Conservation (phyloP, 2,113 vertebrate species). For the Sebastes fasciatus region DNA sequence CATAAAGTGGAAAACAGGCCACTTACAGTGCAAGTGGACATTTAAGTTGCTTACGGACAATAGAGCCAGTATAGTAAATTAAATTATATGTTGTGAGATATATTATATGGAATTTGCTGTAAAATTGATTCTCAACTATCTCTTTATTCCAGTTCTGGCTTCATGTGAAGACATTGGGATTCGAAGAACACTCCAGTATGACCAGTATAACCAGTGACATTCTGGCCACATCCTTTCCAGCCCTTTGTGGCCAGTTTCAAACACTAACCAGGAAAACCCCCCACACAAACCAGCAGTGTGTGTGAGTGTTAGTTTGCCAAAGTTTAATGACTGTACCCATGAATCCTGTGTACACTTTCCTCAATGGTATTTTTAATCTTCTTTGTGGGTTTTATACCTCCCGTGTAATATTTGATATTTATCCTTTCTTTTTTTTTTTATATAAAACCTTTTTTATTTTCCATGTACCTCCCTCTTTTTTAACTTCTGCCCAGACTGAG, state of each 20-base stretch:
- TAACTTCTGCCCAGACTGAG: slow-evolving; percentile 17
- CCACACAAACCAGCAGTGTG: slow-evolving; percentile 45
- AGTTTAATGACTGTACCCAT: slow-evolving; percentile 52
- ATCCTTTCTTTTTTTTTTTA: slow-evolving; percentile 66
- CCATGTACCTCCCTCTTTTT: not conserved
- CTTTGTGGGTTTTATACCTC: slow-evolving; percentile 47
- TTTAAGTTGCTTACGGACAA: not conserved
- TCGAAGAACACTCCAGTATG: slow-evolving; percentile 15
- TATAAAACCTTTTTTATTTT: slow-evolving; percentile 40
- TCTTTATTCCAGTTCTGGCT: slow-evolving; percentile 78
- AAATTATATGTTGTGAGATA: not conserved
- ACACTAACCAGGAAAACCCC: slow-evolving; percentile 49
- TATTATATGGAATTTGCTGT: not conserved
- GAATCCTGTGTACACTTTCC: slow-evolving; percentile 30
- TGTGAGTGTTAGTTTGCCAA: slow-evolving; percentile 52
- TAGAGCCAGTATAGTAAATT: not conserved
- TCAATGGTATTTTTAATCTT: slow-evolving; percentile 48
- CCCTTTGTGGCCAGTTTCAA: slow-evolving; percentile 54
- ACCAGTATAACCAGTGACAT: slow-evolving; percentile 56
- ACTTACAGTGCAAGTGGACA: too few relatives aligned
- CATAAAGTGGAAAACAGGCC: not conserved
- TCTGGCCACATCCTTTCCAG: slow-evolving; percentile 35
- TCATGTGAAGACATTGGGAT: slow-evolving; percentile 79
- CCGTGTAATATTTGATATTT: slow-evolving; percentile 70
- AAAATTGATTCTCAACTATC: not conserved